Percentiles rank a stretch among this genome's conserved stretches.
Conservation (phyloP, 2,888 invertebrate genomes). For the Thereva nobilitata region DNA sequence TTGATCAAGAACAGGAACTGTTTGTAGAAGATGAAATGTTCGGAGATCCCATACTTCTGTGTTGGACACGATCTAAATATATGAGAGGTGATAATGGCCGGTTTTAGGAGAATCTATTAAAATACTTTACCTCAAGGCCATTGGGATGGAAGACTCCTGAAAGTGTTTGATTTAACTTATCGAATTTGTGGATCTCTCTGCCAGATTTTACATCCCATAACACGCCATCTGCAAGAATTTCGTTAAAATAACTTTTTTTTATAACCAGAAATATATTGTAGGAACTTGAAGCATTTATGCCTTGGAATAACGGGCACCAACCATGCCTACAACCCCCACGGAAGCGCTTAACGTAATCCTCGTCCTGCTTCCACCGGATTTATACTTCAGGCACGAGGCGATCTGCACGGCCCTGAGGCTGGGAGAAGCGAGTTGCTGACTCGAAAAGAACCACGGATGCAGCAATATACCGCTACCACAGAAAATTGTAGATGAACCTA, state of each 20-base stretch:
- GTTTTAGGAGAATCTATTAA: not conserved
- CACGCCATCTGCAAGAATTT: conserved; percentile 75
- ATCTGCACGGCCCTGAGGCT: no score
- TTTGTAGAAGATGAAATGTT: conserved; percentile 90
- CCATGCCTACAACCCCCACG: no score
- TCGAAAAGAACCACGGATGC: no score
- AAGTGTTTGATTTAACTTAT: conserved; percentile 92
- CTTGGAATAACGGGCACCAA: no score
- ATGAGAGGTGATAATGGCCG: not conserved
- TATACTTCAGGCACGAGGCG: no score
- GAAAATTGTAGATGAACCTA: no score
- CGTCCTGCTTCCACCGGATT: no score
- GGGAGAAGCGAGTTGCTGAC: no score
- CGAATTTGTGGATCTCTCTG: conserved; percentile 93
- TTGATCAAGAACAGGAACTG: conserved; percentile 91
- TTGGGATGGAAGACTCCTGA: conserved; percentile 97
- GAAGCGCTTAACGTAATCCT: no score
- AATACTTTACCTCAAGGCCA: conserved; percentile 75
- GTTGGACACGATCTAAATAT: conserved; percentile 82
- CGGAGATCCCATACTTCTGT: conserved; percentile 98
- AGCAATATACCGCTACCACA: no score
- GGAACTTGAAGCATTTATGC: not conserved
- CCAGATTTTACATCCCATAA: conserved; percentile 90
- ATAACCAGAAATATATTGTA: not conserved
- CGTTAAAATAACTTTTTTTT: not conserved